Evolutionary conservation across 2,113 vertebrate genomes (phyloP).

Genomic region (Pan troglodytes): NHGRI_mPanTro3-v2.1_pri NC_072404.2:35834501-35835000

Average conservation of each 20-base stretch:
- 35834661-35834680: constrained; percentile 93
- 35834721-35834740: constrained; percentile 96
- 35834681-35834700: constrained; percentile 96
- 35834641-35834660: constrained; percentile 85
- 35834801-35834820: constrained; percentile 88
- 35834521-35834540: background rate
- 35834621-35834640: constrained; percentile 40
- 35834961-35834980: background rate
- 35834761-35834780: constrained; percentile 90
- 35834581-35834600: background rate
- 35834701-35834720: constrained; percentile 97
- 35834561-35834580: background rate
- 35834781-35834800: constrained; percentile 91
- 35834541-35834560: background rate
- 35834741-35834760: constrained; percentile 89
- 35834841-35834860: background rate
- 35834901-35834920: background rate
- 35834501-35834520: background rate
- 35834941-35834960: background rate
- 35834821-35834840: background rate
- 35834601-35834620: constrained; percentile 41
- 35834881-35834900: background rate
- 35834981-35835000: background rate
- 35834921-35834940: background rate
- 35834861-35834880: background rate